Percentiles rank a stretch among this genome's conserved stretches.
Evolutionary conservation across 2,888 invertebrate genomes (phyloP).

Genomic region (Drosophila maculinotata): DNA sequence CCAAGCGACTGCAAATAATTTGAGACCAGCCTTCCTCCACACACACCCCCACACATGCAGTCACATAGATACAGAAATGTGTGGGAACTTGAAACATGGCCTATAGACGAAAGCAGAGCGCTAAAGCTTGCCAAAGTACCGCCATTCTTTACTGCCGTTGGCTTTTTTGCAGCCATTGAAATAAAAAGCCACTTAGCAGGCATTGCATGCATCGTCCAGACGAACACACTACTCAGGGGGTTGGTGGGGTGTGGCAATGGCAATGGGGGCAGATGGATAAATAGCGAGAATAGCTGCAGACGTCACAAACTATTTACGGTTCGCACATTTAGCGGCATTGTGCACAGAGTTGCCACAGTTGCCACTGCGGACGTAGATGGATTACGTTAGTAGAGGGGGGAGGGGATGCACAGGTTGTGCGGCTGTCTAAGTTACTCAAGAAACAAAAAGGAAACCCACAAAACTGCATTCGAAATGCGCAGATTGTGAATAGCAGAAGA

Average conservation of each 20-base stretch:
- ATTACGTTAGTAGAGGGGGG: slow-evolving; percentile 3
- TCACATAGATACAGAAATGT: slow-evolving; percentile 13
- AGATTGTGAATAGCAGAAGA: neutral
- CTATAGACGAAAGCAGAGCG: slow-evolving; percentile 4
- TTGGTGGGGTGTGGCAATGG: neutral
- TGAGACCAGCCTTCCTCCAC: slow-evolving; percentile 12
- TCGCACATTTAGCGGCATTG: slow-evolving; percentile 56
- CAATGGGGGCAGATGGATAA: neutral
- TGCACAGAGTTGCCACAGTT: slow-evolving; percentile 37
- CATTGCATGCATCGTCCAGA: slow-evolving; percentile 34
- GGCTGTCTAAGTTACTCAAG: slow-evolving; percentile 10
- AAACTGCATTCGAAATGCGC: neutral
- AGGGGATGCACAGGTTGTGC: slow-evolving; percentile 17
- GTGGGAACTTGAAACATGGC: slow-evolving; percentile 30
- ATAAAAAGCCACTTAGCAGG: slow-evolving; percentile 68
- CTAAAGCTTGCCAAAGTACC: slow-evolving; percentile 35
- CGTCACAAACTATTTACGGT: slow-evolving; percentile 65
- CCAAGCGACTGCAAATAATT: slow-evolving; percentile 65
- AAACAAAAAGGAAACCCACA: neutral
- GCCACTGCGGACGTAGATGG: slow-evolving; percentile 8
- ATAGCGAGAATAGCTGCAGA: neutral
- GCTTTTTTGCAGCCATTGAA: slow-evolving; percentile 52
- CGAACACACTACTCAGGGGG: slow-evolving; percentile 4
- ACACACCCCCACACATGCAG: slow-evolving; percentile 1
- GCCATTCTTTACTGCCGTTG: slow-evolving; percentile 45